Conservation (phyloP, 2,888 invertebrate species). For the Poecilobothrus nobilitatus region DNA sequence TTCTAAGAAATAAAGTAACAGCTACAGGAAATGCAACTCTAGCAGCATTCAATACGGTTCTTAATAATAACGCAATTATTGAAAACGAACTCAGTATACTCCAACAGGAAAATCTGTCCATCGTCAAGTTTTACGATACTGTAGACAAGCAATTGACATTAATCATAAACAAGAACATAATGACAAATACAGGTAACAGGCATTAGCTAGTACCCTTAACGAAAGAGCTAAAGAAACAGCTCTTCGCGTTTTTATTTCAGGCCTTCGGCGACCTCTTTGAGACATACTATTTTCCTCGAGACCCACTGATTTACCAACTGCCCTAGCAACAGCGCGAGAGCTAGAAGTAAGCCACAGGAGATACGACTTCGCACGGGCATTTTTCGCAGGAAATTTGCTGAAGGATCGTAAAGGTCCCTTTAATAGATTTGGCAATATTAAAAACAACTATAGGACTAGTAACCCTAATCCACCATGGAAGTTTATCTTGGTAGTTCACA, state of each 20-base stretch:
- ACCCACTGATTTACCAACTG: conserved; percentile 20
- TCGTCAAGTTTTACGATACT: no score
- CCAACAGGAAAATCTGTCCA: no score
- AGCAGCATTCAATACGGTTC: conserved; percentile 17
- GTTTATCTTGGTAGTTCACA: no score
- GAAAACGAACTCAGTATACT: no score
- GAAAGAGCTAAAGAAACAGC: conserved; percentile 19
- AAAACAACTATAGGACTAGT: no score
- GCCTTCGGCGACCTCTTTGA: conserved; percentile 17
- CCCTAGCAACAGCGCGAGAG: conserved; percentile 21
- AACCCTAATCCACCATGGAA: no score
- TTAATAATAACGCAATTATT: conserved; percentile 19
- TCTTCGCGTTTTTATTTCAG: conserved; percentile 20
- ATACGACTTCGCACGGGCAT: no score
- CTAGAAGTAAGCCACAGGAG: no score
- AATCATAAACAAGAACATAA: no score
- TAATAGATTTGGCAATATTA: no score
- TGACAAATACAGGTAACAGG: conserved; percentile 17
- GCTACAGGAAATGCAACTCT: conserved; percentile 16
- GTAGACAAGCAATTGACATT: no score
- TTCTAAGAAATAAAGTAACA: conserved; percentile 18
- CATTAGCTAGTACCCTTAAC: conserved; percentile 17
- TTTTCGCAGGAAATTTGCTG: background rate
- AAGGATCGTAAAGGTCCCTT: background rate
- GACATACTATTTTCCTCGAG: conserved; percentile 20